A percentile compares a stretch with the other conserved stretches of the same genome.
These are phyloP conservation scores for Glossophaga mutica DNA, from an alignment of 2,797 vertebrate genomes.

Conservation along the genomic window DNA sequence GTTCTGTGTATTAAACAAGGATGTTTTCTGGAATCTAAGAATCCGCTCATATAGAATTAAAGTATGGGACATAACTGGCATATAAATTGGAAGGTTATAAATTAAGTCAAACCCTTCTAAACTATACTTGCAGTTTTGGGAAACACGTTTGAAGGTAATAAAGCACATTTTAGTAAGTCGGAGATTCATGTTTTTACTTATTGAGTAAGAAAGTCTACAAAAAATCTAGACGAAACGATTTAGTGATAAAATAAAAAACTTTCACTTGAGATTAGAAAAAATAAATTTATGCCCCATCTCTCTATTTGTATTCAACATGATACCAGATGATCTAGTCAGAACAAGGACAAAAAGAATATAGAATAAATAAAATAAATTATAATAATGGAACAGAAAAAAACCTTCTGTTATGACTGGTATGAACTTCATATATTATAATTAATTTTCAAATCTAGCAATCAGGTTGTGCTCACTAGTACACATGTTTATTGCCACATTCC, in stretches of 20 bases:
- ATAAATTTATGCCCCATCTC: background rate
- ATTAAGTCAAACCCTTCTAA: background rate
- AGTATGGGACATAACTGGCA: background rate
- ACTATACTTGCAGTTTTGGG: background rate
- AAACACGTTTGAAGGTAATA: background rate
- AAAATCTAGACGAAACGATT: background rate
- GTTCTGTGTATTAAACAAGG: background rate
- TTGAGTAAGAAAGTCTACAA: background rate
- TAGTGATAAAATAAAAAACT: background rate
- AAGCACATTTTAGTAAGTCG: background rate
- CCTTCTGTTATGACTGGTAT: background rate
- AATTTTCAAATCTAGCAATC: background rate
- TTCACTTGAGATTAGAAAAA: background rate
- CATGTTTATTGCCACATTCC: background rate
- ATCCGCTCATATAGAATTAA: background rate
- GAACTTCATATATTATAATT: background rate
- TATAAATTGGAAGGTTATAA: background rate
- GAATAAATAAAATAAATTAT: background rate
- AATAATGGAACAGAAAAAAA: background rate
- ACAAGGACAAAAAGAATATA: background rate
- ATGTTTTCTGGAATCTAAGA: background rate
- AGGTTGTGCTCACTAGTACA: background rate
- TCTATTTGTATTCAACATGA: background rate
- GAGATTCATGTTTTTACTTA: background rate
- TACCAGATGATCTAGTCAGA: background rate